Evolutionary conservation across 2,888 invertebrate species (phyloP).

Genomic region (Drosophila tanythrix): DNA sequence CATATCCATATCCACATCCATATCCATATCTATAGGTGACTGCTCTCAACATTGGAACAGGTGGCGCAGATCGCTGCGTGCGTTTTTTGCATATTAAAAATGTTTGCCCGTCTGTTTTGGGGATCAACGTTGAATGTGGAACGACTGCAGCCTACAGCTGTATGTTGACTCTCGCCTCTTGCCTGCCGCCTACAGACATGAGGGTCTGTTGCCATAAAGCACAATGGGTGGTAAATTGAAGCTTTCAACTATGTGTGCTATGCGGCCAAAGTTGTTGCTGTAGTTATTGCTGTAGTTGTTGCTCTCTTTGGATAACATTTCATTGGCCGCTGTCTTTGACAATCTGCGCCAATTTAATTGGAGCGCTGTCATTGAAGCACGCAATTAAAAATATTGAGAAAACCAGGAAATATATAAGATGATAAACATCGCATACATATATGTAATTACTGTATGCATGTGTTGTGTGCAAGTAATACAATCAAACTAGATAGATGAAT

Average conservation of each 20-base stretch:
- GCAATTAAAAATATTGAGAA: conserved; percentile 60
- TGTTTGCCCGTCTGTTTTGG: conserved; percentile 28
- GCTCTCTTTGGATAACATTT: conserved; percentile 60
- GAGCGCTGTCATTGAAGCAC: conserved; percentile 81
- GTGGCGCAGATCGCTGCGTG: conserved; percentile 67
- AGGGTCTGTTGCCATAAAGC: conserved; percentile 62
- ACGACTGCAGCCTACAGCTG: conserved; percentile 37
- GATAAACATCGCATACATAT: too few species aligned
- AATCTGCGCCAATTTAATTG: conserved; percentile 77
- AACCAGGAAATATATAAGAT: conserved; percentile 1
- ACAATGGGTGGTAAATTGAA: conserved; percentile 81
- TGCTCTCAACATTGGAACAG: conserved; percentile 42
- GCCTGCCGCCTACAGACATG: conserved; percentile 15
- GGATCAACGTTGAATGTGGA: conserved; percentile 41
- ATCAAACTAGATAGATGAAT: neutral
- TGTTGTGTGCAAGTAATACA: neutral
- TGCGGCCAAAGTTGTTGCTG: conserved; percentile 21
- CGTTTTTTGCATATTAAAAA: conserved; percentile 70
- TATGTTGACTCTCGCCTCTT: conserved; percentile 26
- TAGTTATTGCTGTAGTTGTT: conserved; percentile 17
- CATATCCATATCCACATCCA: too few species aligned
- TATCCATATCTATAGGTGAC: conserved; percentile 3
- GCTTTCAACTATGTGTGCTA: conserved; percentile 70
- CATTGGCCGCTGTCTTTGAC: conserved; percentile 77
- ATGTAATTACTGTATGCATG: neutral